Base-by-base conservation (phyloP, 2,888 invertebrate species). In the Dione vanillae region DNA sequence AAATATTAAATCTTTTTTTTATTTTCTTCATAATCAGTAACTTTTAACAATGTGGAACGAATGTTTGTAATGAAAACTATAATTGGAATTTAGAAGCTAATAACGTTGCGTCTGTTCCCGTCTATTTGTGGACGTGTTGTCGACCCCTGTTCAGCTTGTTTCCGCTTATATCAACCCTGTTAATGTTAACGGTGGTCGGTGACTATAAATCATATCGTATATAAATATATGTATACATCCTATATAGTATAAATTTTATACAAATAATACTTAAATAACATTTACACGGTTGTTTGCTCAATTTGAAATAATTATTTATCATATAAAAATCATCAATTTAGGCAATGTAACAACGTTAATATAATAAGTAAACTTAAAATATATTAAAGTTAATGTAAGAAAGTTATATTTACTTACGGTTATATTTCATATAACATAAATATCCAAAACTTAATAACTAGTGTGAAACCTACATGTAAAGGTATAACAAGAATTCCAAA, bases 61-160 rank as follows among this genome's bases (percentile, higher is more conserved):
- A 43, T 69, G 62, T 56, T 68, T 67, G 43, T 64, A 74, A 67
- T 65, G 43, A 68, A 64, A 69, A 64, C 85, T 87, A 88, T 86
- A 86, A 85, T 86, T 87, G 86, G 81, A 78, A 69, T 76, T 74
- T 71, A 52, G 58, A 47, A 75, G 73, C 76, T 78, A 79, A 76
- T 79, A 75, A 71, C 74, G 71, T 70, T 51, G 70, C 78, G 84
- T 86, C 87, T 85, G 86, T 81, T 77, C 77, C 75, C 16, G 77
- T 86, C 88, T 90, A 90, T 91, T 89, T 87, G 78, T 78, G 83
- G 80, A 77, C 77, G 84, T 85, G 88, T 83, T 88, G 88, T 81
- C 87, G 89, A 89, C 87, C 89, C 82, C 85, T 79, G 79, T 78
- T 74, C 78, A 67, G 69, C 78, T 79, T 78, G 75, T 79, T 67